phyloP scores from a whole-genome alignment of 2,888 invertebrate species.

The Onchidella celtica region DNA sequence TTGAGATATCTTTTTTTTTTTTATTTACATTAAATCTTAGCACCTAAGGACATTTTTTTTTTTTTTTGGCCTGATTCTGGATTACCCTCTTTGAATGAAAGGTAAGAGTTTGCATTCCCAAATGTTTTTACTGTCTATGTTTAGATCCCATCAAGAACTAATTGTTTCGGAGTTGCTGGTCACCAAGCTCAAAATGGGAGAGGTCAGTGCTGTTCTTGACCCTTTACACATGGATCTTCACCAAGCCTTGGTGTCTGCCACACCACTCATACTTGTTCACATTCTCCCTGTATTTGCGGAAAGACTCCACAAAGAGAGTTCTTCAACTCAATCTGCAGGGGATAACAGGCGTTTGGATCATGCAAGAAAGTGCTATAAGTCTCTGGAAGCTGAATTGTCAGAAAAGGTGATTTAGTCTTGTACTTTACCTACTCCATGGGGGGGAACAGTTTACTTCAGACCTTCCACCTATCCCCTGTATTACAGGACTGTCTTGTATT shows the following conservation, averaged over 20 bases:
- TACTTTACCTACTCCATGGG: not conserved
- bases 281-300: slow-evolving; percentile 76
- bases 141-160: slow-evolving; percentile 53
- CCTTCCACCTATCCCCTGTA: not conserved
- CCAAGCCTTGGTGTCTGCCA: slow-evolving; percentile 59
- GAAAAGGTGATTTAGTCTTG: slow-evolving; percentile 60
- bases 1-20: too few species aligned
- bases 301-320: slow-evolving; percentile 53
- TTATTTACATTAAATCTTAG: too few species aligned
- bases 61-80: too few species aligned
- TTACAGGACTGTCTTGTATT: too few species aligned
- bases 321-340: slow-evolving; percentile 56
- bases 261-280: slow-evolving; percentile 69
- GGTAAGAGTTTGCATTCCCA: too few species aligned
- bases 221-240: slow-evolving; percentile 53
- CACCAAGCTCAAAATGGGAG: slow-evolving; percentile 55
- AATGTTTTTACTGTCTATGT: too few species aligned
- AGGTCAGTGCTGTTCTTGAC: slow-evolving; percentile 56
- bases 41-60: too few species aligned
- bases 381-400: slow-evolving; percentile 60
- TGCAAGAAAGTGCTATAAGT: slow-evolving; percentile 61
- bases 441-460: not conserved
- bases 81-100: too few species aligned
- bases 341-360: not conserved
- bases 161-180: slow-evolving; percentile 69